These are phyloP conservation scores for Brachyistius frenatus DNA, from an alignment of 2,113 vertebrate genomes.

Conservation along the genomic window DNA sequence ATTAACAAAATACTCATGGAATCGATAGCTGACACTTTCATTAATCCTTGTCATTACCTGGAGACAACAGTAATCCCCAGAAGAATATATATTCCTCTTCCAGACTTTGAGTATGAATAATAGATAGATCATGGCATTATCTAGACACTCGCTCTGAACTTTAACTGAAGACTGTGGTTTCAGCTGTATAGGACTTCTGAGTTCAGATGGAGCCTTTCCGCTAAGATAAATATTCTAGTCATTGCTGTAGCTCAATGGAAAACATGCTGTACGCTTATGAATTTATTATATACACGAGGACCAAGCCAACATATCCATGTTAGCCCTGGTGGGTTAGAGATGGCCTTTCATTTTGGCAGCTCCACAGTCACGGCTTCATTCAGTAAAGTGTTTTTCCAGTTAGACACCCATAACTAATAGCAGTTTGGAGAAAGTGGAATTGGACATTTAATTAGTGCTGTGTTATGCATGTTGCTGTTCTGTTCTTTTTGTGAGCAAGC, in stretches of 20 bases:
- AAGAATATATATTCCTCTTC: conserved; percentile 46
- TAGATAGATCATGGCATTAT: conserved; percentile 63
- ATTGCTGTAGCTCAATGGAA: conserved; percentile 12
- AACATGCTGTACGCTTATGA: conserved; percentile 17
- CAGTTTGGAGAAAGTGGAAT: neutral
- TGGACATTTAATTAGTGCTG: conserved; percentile 19
- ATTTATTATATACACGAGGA: conserved; percentile 29
- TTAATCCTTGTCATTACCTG: conserved; percentile 56
- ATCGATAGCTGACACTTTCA: no score
- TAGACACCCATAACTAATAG: neutral
- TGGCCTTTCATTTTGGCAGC: neutral
- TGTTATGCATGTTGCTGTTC: neutral
- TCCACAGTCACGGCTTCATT: neutral
- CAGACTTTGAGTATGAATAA: conserved; percentile 58
- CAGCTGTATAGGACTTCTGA: neutral
- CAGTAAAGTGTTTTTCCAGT: neutral
- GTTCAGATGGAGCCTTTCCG: conserved; percentile 3
- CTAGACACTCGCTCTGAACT: conserved; percentile 33
- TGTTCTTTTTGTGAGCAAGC: neutral
- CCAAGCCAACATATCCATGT: neutral
- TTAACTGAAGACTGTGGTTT: conserved; percentile 31
- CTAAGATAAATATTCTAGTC: conserved; percentile 7
- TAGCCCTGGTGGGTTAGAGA: neutral
- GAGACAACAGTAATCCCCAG: conserved; percentile 35
- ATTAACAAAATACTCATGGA: no score